Evolutionary conservation across 2,888 invertebrate species (phyloP).

Genomic region (Chrysina gloriosa): DNA sequence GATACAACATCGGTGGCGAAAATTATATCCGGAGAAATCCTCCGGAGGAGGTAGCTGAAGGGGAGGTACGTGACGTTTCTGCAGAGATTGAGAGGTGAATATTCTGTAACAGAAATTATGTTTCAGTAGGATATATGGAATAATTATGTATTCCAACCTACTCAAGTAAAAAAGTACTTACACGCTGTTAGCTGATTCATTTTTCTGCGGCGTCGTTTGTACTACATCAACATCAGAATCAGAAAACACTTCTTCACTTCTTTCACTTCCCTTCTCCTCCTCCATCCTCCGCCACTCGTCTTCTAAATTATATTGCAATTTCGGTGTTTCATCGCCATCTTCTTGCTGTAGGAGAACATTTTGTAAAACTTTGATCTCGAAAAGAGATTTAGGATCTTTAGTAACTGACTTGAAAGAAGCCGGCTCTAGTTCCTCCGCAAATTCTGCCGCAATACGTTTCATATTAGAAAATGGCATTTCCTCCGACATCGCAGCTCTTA

Average conservation of each 20-base stretch:
- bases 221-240: conserved; percentile 55
- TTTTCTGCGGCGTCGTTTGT: conserved; percentile 56
- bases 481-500: conserved; percentile 1
- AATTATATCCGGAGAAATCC: conserved; percentile 34
- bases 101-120: conserved; percentile 30
- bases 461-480: conserved; percentile 29
- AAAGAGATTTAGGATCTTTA: neutral
- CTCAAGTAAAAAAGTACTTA: too few relatives aligned
- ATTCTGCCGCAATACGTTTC: conserved; percentile 20
- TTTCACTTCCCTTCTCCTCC: conserved; percentile 14
- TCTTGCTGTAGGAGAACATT: conserved; percentile 28
- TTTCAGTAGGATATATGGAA: too few relatives aligned
- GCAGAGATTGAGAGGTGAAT: conserved; percentile 31
- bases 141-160: too few relatives aligned
- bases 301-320: conserved; percentile 24
- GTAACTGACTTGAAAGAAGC: neutral
- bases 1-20: conserved; percentile 19
- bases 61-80: conserved; percentile 1
- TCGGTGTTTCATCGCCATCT: neutral
- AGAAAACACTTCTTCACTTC: conserved; percentile 47
- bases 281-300: conserved; percentile 36
- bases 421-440: conserved; percentile 2
- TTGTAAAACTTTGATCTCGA: conserved; percentile 30
- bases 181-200: neutral
- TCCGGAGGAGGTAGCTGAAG: conserved; percentile 27